Conservation (phyloP, 2,113 vertebrate genomes). For the Trochalopteron elliotii region DNA sequence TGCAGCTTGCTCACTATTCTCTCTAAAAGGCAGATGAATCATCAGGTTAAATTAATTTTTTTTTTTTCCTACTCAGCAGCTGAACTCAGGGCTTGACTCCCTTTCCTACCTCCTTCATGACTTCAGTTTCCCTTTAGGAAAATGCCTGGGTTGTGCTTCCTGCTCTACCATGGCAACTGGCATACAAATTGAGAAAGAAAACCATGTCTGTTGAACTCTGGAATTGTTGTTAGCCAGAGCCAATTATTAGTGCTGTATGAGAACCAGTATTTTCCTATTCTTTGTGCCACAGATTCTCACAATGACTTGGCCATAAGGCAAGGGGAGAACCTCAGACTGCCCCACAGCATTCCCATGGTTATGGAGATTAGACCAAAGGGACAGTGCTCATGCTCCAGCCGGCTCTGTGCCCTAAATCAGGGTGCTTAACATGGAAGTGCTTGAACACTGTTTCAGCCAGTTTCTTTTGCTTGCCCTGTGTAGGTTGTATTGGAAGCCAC, state of each 20-base stretch:
- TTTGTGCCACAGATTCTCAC: neutral
- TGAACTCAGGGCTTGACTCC: neutral
- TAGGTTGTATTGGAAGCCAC: neutral
- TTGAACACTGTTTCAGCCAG: neutral
- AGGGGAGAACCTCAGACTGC: neutral
- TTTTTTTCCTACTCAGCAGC: neutral
- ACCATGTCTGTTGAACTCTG: neutral
- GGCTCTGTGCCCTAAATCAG: neutral
- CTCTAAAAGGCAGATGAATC: neutral
- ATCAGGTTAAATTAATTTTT: neutral
- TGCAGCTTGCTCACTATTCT: neutral
- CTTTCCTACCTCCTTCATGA: slow-evolving; percentile 24
- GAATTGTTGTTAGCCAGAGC: neutral
- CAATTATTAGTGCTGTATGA: neutral
- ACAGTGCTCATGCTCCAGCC: neutral
- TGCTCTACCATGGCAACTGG: slow-evolving; percentile 47
- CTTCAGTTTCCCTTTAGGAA: slow-evolving; percentile 47
- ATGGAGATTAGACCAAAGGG: neutral
- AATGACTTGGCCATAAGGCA: neutral
- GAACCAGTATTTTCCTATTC: neutral
- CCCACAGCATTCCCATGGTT: neutral
- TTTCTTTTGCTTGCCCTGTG: neutral
- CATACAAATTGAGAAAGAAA: neutral
- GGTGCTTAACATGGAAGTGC: neutral
- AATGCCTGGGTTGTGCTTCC: slow-evolving; percentile 21